Conservation (phyloP, 2,797 vertebrate species). For the Glyptemys insculpta region DNA sequence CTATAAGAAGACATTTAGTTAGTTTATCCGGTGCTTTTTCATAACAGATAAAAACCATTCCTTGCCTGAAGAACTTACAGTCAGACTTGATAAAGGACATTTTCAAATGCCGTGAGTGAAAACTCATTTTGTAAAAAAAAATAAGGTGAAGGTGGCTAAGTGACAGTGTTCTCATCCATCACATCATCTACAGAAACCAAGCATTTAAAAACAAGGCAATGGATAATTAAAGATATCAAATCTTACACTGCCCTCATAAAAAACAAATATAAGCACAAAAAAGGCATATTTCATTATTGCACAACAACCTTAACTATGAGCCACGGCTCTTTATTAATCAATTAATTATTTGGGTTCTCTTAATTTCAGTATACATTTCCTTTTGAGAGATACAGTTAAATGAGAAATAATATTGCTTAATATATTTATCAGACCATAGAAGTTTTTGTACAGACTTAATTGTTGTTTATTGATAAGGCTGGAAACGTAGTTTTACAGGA, state of each 20-base stretch:
- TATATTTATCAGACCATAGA: constrained; percentile 7
- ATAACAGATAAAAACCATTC: background rate
- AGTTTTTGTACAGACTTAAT: background rate
- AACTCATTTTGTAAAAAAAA: background rate
- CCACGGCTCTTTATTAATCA: background rate
- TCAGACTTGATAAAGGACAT: background rate
- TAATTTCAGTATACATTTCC: background rate
- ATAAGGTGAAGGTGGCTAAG: background rate
- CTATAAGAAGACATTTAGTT: background rate
- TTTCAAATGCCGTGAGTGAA: background rate
- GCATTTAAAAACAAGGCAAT: background rate
- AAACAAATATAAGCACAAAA: background rate
- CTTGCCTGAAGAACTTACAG: background rate
- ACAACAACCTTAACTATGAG: background rate
- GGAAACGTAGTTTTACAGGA: background rate
- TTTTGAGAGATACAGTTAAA: background rate
- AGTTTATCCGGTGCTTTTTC: background rate
- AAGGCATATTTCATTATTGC: background rate
- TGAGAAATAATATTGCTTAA: background rate
- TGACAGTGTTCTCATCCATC: background rate
- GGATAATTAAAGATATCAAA: background rate
- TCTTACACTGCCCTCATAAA: background rate
- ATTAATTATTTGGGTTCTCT: background rate
- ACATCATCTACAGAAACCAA: background rate
- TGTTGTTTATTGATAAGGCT: background rate